These are phyloP conservation scores for Drosophila vallismaia DNA, from an alignment of 2,888 invertebrate genomes.

Conservation along the genomic window DNA sequence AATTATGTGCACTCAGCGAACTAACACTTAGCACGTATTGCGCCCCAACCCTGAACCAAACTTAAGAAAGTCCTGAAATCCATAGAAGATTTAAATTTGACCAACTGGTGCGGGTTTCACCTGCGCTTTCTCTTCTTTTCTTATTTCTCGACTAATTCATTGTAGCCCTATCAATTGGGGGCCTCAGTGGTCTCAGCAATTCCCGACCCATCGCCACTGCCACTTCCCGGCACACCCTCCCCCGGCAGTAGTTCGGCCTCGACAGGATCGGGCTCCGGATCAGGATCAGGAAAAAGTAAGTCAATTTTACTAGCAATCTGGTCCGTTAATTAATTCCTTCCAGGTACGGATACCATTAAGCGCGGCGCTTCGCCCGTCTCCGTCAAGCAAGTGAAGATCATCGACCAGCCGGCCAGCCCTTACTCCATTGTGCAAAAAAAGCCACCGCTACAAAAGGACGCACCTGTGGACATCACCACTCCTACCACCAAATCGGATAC, in stretches of 20 bases:
- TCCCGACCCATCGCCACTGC: constrained; percentile 86
- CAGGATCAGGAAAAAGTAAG: constrained; percentile 85
- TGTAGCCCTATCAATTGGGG: constrained; percentile 84
- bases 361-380: constrained; percentile 84
- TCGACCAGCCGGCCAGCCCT: constrained; percentile 80
- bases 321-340: not conserved
- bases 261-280: constrained; percentile 89
- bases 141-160: constrained; percentile 35
- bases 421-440: constrained; percentile 81
- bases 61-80: not conserved
- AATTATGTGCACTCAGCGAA: constrained; percentile 48
- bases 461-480: constrained; percentile 64
- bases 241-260: constrained; percentile 94
- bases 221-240: constrained; percentile 90
- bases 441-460: constrained; percentile 74
- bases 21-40: constrained; percentile 43
- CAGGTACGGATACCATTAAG: constrained; percentile 84
- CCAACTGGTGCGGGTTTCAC: constrained; percentile 35
- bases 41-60: constrained; percentile 6
- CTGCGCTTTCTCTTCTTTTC: constrained; percentile 17
- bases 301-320: not conserved
- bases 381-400: constrained; percentile 81
- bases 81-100: constrained; percentile 40
- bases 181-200: constrained; percentile 86
- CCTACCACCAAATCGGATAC: constrained; percentile 58